Evolutionary conservation across 1,140 invertebrate genomes (phyloP), one percentile per base, ranked within the genome.

Genomic region (Sogatella furcifera): DNA sequence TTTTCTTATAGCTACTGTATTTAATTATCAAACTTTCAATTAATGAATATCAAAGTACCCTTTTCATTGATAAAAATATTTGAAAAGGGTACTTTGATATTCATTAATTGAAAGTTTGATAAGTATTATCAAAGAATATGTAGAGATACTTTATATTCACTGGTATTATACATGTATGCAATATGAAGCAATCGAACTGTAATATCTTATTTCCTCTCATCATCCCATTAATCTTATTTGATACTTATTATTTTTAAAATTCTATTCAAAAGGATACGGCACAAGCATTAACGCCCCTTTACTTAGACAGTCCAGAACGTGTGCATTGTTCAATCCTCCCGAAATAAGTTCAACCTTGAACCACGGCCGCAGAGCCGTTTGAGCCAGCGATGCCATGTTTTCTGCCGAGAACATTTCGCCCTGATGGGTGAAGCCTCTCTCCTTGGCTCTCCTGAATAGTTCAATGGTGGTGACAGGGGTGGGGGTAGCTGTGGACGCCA

Each of bases 351-450:
- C 62, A 9, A 71, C 28, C 15, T 70, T 44, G 34, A 55, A 58
- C 41, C 62, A 63, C 55, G 68, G 54, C 31, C 65, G 41, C 22
- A 69, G 24, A 22, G 68, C 52, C 38, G 66, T 49, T 28, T 61
- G 52, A 41, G 70, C 69, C 43, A 75, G 64, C 21, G 24, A 17
- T 24, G 62, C 59, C 68, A 72, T 70, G 54, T 70, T 65, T 15
- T 63, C 43, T 9, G 67, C 74, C 42, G 74, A 77, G 68, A 79
- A 80, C 73, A 80, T 77, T 71, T 80, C 78, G 5, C 78, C 78
- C 53, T 71, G 68, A 57, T 72, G 74, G 1, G 74, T 75, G 62
- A 69, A 76, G 11, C 69, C 68, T 55, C 59, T 52, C 1, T 34
- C 24, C 62, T 67, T 63, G 14, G 75, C 75, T 57, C 62, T 52